phyloP scores from a whole-genome alignment of 2,888 invertebrate genomes.

The Leucophenga maculata region DNA sequence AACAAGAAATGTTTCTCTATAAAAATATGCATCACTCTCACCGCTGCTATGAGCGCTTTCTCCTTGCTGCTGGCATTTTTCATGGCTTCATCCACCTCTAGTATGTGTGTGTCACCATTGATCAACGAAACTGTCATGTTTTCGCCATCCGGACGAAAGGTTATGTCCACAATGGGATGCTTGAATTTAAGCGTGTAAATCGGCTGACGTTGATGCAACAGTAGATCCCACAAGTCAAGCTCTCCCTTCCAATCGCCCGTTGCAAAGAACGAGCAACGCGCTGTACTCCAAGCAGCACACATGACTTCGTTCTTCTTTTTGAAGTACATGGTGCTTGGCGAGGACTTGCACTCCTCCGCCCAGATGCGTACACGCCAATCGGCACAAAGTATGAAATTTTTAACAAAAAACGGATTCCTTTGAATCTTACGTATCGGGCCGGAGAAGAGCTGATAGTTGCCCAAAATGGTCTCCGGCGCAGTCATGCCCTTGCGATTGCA shows the following conservation, averaged over 20 bases:
- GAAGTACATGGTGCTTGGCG: conserved; percentile 89
- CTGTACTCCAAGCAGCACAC: conserved; percentile 87
- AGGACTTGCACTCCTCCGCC: conserved; percentile 88
- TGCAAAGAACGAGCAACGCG: conserved; percentile 79
- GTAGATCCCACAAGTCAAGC: conserved; percentile 87
- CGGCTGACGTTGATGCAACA: conserved; percentile 81
- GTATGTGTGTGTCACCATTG: conserved; percentile 72
- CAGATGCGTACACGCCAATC: conserved; percentile 79
- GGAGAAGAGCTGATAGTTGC: conserved; percentile 73
- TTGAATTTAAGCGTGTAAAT: conserved; percentile 74
- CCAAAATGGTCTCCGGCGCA: conserved; percentile 77
- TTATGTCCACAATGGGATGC: conserved; percentile 76
- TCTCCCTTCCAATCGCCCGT: conserved; percentile 80
- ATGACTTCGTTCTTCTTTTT: conserved; percentile 79
- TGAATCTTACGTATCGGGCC: conserved; percentile 92
- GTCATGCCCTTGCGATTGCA: conserved; percentile 81
- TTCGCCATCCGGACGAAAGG: conserved; percentile 75
- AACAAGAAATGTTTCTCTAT: too few relatives aligned
- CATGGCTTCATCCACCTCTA: background rate
- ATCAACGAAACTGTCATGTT: conserved; percentile 74
- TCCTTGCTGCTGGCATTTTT: conserved; percentile 8
- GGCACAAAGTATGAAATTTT: conserved; percentile 77
- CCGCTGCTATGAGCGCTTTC: background rate
- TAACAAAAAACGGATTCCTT: conserved; percentile 77
- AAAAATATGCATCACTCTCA: too few relatives aligned